These are phyloP conservation scores for Puntigrus tetrazona DNA, from an alignment of 2,113 vertebrate genomes.

Conservation along the genomic window DNA sequence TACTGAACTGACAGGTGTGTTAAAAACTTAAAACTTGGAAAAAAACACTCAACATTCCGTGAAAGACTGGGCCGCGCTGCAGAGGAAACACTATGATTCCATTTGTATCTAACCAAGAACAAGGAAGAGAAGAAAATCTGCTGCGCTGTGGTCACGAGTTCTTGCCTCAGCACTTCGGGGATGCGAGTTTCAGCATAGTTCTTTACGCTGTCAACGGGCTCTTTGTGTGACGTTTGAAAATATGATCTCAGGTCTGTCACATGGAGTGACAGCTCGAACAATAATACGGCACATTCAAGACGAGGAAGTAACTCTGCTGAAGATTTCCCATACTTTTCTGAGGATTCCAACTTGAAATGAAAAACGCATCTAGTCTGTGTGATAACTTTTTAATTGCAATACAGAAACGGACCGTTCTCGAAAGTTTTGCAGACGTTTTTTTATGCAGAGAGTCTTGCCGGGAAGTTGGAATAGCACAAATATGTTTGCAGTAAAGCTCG, in stretches of 20 bases:
- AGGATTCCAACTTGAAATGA: neutral
- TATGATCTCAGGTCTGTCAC: slow-evolving; percentile 3
- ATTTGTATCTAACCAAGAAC: slow-evolving; percentile 1
- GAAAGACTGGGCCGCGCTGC: neutral
- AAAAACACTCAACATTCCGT: neutral
- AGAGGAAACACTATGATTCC: neutral
- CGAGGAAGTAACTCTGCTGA: neutral
- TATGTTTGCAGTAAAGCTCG: neutral
- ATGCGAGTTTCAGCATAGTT: slow-evolving; percentile 9
- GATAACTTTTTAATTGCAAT: neutral
- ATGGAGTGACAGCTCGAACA: neutral
- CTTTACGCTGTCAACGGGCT: neutral
- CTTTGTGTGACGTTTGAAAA: neutral
- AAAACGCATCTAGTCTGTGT: neutral
- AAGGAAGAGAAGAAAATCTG: neutral
- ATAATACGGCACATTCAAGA: neutral
- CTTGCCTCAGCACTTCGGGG: neutral
- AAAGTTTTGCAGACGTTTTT: neutral
- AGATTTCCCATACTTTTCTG: neutral
- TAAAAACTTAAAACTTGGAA: neutral
- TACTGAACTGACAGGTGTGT: neutral
- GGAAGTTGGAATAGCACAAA: no score
- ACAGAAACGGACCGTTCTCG: neutral
- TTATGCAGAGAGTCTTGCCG: neutral
- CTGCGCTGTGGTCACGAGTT: neutral